Evolutionary conservation across 1,140 invertebrate genomes (phyloP), one percentile per base, ranked within the genome.

Genomic region (Psilanteris sp.): DNA sequence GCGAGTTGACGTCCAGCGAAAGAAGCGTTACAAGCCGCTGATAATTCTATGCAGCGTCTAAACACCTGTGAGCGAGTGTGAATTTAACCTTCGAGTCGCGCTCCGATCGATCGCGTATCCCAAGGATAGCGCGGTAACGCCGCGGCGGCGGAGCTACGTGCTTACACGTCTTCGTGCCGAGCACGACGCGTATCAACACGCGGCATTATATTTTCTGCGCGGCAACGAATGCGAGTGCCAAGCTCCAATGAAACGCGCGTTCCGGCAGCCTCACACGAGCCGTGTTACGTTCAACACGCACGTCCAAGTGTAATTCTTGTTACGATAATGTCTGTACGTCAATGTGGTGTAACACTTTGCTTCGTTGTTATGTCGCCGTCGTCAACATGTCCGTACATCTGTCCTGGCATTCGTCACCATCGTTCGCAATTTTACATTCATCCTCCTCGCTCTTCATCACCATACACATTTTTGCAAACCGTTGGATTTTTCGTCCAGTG

Each of bases 61-160:
- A 41, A 67, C 48, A 55, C 54, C 54, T 68, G 39, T 55, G 32
- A 68, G 67, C 46, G 29, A 67, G 62, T 74, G 72, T 57, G 68
- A 62, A 68, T 68, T 27, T 55, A 62, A 68, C 61, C 62, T 62
- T 75, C 64, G 57, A 54, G 39, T 39, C 36, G 34, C 50, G 26
- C 27, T 39, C 16, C 13, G 9, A 74, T 74, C 71, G 71, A 74
- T 74, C 71, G 55, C 26, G 16, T 26, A 24, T 61, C 13, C 29
- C 71, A 74, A 74, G 71, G 72, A 75, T 75, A 61, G 43, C 48
- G 39, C 20, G 39, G 34, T 59, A 59, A 50, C 43, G 32, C 27
- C 9, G 18, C 44, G 15, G 29, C 41, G 24, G 34, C 43, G 34
- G 29, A 44, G 31, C 37, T 15, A 70, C 52, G 62, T 46, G 52